Evolutionary conservation across 2,888 invertebrate genomes (phyloP), one percentile per base, ranked within the genome.

Genomic region (Elmis aenea): DNA sequence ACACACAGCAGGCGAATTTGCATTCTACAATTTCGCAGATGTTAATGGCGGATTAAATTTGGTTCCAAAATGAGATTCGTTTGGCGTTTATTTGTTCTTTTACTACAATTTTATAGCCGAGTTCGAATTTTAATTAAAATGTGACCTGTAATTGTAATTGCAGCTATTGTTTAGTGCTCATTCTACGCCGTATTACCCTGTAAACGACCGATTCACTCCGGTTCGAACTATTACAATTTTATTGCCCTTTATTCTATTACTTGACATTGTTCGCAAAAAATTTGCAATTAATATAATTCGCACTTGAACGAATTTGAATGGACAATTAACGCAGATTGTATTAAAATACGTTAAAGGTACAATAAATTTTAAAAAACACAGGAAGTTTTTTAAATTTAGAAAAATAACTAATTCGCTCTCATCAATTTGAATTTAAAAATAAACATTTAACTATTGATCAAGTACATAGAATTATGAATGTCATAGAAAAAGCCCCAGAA

Each of bases 21-120:
- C 50, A 51, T 51, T 48, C 46, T 42, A 46, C 46, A 48, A 47
- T 51, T 51, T 49, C 43, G 44, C 48, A 48, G 46, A 51, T 45
- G 48, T 49, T 51, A 51, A 51, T 51, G 42, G 48, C 33, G 45
- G 47, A 51, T 53, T 53, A 53, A 51, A 53, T 50, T 50, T 46
- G 51, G 51, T 48, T 42, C 42, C 42, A 42, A 48, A 52, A 52
- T 48, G 51, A 53, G 49, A 50, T 49, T 50, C 48, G 42, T 42
- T 48, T 46, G 36, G 32, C 33, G 30, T 36, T 43, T 43, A 43
- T 40, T 43, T 43, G 39, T 43, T 43, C 43, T 39, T 41, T 45
- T 48, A 45, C 41, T 43, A 37, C 45, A 38, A 43, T 48, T 48
- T 48, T 45, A 45, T 41, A 29, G 43, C 36, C 38, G 42, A 41